Conservation (phyloP, 2,888 invertebrate species). For the Mimas tiliae region DNA sequence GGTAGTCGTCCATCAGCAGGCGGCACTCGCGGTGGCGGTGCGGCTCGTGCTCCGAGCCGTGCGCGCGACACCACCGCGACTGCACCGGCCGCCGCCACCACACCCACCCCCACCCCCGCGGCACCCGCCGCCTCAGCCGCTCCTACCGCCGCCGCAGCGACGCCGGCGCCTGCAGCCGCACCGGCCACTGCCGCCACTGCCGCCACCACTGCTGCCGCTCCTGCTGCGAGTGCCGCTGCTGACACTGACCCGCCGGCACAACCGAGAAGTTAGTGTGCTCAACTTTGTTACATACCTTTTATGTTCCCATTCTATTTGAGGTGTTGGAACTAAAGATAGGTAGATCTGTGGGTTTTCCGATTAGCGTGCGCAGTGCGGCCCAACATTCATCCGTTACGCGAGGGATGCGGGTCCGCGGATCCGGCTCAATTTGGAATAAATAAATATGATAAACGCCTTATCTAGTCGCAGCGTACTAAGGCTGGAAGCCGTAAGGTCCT, state of each 20-base stretch:
- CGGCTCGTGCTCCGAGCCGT: conserved; percentile 58
- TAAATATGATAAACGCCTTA: too few relatives aligned
- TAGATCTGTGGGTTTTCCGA: too few relatives aligned
- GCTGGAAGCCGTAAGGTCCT: too few relatives aligned
- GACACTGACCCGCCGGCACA: conserved; percentile 35
- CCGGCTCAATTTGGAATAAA: too few relatives aligned
- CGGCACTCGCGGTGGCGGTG: conserved; percentile 78
- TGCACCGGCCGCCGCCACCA: conserved; percentile 45
- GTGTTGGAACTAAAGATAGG: too few relatives aligned
- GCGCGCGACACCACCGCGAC: conserved; percentile 48
- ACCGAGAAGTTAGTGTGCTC: conserved; percentile 16
- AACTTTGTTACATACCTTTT: not conserved
- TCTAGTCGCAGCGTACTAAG: too few relatives aligned
- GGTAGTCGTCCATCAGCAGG: conserved; percentile 62
- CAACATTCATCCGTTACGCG: too few relatives aligned
- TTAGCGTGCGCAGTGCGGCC: too few relatives aligned
- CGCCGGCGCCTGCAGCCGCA: conserved; percentile 42
- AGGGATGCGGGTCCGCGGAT: too few relatives aligned
- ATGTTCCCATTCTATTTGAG: too few relatives aligned
- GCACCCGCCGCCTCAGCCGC: conserved; percentile 36
- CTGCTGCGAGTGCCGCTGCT: conserved; percentile 37
- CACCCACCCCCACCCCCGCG: conserved; percentile 51
- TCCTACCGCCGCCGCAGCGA: conserved; percentile 39
- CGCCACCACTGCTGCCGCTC: conserved; percentile 47
- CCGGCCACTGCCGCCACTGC: conserved; percentile 48